Evolutionary conservation across 2,797 vertebrate genomes (phyloP).

Genomic region (Dallia pectoralis): DNA sequence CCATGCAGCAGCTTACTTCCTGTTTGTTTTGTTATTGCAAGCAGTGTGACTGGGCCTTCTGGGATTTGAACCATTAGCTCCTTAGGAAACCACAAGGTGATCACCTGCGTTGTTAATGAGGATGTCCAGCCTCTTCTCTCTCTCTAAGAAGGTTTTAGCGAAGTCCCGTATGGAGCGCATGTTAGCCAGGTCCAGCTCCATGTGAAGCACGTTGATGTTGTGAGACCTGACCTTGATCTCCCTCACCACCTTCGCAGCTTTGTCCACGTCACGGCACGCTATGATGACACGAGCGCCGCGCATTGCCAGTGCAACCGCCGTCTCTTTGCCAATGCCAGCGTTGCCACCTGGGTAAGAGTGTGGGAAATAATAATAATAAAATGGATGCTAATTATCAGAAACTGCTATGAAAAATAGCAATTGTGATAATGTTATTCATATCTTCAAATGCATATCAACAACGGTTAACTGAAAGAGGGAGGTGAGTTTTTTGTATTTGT

Average conservation of each 20-base stretch:
- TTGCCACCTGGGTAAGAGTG: constrained; percentile 66
- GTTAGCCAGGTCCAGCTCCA: constrained; percentile 77
- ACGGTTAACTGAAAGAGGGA: background rate
- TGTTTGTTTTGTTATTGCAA: no score
- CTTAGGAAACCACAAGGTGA: no score
- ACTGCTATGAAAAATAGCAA: no score
- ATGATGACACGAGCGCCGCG: constrained; percentile 78
- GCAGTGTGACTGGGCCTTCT: no score
- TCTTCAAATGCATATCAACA: background rate
- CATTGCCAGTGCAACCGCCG: constrained; percentile 71
- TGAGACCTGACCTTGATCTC: constrained; percentile 74
- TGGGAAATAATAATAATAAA: background rate
- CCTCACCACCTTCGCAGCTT: constrained; percentile 66
- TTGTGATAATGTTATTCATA: background rate
- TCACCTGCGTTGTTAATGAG: constrained; percentile 78
- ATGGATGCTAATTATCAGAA: background rate
- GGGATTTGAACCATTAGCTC: no score
- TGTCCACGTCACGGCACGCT: constrained; percentile 69
- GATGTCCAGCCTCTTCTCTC: constrained; percentile 77
- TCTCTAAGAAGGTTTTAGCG: constrained; percentile 71
- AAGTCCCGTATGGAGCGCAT: constrained; percentile 73
- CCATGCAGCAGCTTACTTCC: no score
- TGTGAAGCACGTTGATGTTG: constrained; percentile 70
- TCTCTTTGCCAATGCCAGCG: constrained; percentile 78
- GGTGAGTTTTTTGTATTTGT: background rate